Evolutionary conservation across 2,888 invertebrate genomes (phyloP).

Genomic region (Germaria angustata): DNA sequence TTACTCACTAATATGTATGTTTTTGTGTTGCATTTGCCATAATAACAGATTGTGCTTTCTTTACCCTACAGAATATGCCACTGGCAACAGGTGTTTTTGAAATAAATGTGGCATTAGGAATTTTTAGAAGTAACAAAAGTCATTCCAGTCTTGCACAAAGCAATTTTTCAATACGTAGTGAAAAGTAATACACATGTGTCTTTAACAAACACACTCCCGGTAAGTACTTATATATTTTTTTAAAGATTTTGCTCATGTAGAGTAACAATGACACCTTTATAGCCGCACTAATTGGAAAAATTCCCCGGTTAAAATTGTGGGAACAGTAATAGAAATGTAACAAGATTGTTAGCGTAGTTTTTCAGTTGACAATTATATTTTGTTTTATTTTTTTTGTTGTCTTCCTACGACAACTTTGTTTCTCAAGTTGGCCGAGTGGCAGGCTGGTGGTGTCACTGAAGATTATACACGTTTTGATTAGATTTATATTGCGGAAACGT

Average conservation of each 20-base stretch:
- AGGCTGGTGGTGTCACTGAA: slow-evolving; percentile 23
- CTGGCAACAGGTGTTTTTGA: slow-evolving; percentile 33
- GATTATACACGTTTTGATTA: slow-evolving; percentile 31
- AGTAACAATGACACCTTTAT: not conserved
- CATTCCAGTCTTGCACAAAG: no score
- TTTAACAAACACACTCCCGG: no score
- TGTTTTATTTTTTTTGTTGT: slow-evolving; percentile 5
- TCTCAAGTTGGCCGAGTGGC: slow-evolving; percentile 6
- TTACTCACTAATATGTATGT: slow-evolving; percentile 40
- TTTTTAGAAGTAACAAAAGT: not conserved
- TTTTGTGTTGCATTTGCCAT: slow-evolving; percentile 40
- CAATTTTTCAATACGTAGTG: no score
- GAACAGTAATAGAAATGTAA: slow-evolving; percentile 46
- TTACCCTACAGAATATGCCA: slow-evolving; percentile 36
- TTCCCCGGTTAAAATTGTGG: slow-evolving; percentile 22
- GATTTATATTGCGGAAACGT: slow-evolving; percentile 53
- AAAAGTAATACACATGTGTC: no score
- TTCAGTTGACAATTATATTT: slow-evolving; percentile 54
- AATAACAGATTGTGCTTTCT: slow-evolving; percentile 34
- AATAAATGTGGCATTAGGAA: slow-evolving; percentile 8
- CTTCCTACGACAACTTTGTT: slow-evolving; percentile 5
- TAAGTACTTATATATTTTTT: not conserved
- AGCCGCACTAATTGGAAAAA: not conserved
- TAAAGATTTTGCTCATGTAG: not conserved
- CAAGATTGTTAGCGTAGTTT: slow-evolving; percentile 40